phyloP scores from a whole-genome alignment of 2,113 vertebrate genomes.

The Sphaerodactylus townsendi region DNA sequence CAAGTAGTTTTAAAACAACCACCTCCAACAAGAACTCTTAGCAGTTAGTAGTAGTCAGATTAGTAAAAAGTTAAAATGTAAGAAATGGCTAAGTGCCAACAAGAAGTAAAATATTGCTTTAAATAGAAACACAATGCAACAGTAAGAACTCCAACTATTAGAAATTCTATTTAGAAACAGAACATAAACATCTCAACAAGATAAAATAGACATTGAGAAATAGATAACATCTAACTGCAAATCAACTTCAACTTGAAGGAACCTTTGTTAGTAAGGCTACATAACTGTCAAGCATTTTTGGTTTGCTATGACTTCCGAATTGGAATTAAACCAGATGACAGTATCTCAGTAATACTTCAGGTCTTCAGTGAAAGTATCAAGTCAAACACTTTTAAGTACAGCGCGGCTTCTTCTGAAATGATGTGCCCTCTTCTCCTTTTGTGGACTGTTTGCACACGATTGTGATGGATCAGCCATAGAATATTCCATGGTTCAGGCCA shows the following conservation, averaged over 20 bases:
- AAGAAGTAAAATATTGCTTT: slow-evolving; percentile 59
- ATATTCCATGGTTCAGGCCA: slow-evolving; percentile 62
- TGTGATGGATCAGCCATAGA: slow-evolving; percentile 62
- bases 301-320: neutral
- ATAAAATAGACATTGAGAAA: slow-evolving; percentile 6
- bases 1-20: slow-evolving; percentile 69
- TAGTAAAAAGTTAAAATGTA: slow-evolving; percentile 37
- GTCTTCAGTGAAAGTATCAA: neutral
- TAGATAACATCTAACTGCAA: slow-evolving; percentile 1
- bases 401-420: slow-evolving; percentile 76
- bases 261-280: slow-evolving; percentile 14
- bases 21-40: slow-evolving; percentile 55
- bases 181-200: slow-evolving; percentile 6
- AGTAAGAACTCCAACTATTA: slow-evolving; percentile 43
- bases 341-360: neutral
- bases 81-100: slow-evolving; percentile 47
- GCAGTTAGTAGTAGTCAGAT: slow-evolving; percentile 7
- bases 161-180: slow-evolving; percentile 36
- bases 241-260: slow-evolving; percentile 42
- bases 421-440: slow-evolving; percentile 73
- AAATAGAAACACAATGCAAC: slow-evolving; percentile 42
- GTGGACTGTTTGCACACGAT: slow-evolving; percentile 61
- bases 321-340: neutral
- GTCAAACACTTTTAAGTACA: slow-evolving; percentile 72
- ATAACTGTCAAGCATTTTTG: no score